Percentiles rank a stretch among this genome's conserved stretches.
Conservation (phyloP, 37 sponge, comb jelly and placozoan species). For the Petrosia ficiformis region DNA sequence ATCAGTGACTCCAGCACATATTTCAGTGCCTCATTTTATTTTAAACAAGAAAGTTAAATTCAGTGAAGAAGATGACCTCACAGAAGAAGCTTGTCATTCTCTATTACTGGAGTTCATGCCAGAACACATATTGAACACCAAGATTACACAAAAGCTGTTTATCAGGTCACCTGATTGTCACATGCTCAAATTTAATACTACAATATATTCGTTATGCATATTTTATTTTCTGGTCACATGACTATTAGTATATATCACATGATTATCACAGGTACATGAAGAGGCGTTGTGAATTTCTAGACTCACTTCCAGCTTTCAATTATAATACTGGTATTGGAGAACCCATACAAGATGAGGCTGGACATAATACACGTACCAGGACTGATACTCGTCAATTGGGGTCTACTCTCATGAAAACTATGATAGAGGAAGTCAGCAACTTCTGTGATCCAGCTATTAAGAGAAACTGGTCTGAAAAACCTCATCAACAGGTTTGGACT, state of each 20-base stretch:
- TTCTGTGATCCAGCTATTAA: slow-evolving; percentile 74
- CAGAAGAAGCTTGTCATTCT: slow-evolving; percentile 46
- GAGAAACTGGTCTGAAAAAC: slow-evolving; percentile 57
- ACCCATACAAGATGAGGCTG: slow-evolving; percentile 28
- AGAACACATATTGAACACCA: slow-evolving; percentile 30
- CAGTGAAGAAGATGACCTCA: slow-evolving; percentile 28
- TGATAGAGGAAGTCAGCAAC: slow-evolving; percentile 74
- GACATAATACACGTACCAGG: slow-evolving; percentile 8
- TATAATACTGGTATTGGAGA: slow-evolving; percentile 73
- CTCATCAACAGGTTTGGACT: slow-evolving; percentile 66
- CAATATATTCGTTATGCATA: background rate
- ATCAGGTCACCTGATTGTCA: slow-evolving; percentile 44
- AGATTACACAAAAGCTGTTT: slow-evolving; percentile 71
- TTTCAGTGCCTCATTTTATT: too few relatives aligned
- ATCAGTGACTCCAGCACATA: too few relatives aligned
- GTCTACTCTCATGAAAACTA: slow-evolving; percentile 73
- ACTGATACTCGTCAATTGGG: slow-evolving; percentile 72
- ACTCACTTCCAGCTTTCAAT: slow-evolving; percentile 61
- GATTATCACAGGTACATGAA: slow-evolving; percentile 66
- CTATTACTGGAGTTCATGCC: slow-evolving; percentile 57
- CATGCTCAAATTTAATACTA: background rate
- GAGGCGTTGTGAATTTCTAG: slow-evolving; percentile 69
- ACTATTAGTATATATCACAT: background rate
- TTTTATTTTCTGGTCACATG: background rate
- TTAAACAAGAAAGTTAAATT: slow-evolving; percentile 49